Conservation (phyloP, 2,888 invertebrate genomes). For the Ophion ventricosus region DNA sequence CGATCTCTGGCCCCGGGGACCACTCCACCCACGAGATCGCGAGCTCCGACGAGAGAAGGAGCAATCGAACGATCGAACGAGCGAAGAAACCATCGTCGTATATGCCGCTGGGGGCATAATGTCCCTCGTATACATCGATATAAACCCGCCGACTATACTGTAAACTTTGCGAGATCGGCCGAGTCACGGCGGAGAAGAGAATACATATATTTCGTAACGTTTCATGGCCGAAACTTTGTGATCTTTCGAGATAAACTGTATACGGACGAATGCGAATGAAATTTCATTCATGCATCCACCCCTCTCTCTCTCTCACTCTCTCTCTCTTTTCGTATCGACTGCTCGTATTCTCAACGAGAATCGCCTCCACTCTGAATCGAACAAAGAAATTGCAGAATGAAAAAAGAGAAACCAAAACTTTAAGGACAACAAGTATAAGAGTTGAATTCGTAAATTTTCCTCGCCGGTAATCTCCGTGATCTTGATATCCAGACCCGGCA, state of each 20-base stretch:
- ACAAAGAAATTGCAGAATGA: neutral
- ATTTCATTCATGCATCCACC: slow-evolving; percentile 4
- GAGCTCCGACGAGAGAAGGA: slow-evolving; percentile 53
- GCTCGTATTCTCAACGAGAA: neutral
- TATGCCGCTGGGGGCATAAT: slow-evolving; percentile 48
- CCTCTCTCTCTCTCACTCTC: neutral
- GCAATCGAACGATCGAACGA: slow-evolving; percentile 58
- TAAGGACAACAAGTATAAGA: neutral
- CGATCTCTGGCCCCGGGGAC: slow-evolving; percentile 71
- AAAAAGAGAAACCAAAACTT: neutral
- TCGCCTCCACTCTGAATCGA: neutral
- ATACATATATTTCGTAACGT: slow-evolving; percentile 6
- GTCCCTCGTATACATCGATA: slow-evolving; percentile 46
- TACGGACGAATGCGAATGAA: slow-evolving; percentile 10
- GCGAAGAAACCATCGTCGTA: slow-evolving; percentile 46
- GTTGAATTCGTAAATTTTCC: neutral
- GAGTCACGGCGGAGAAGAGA: slow-evolving; percentile 18
- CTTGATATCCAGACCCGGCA: neutral
- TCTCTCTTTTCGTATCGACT: neutral
- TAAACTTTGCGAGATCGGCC: slow-evolving; percentile 22
- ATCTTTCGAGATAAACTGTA: slow-evolving; percentile 26
- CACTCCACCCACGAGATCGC: slow-evolving; percentile 78
- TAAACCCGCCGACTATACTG: slow-evolving; percentile 33
- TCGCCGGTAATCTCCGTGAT: neutral
- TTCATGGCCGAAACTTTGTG: slow-evolving; percentile 21